Percentiles rank a stretch among this genome's conserved stretches.
These are phyloP conservation scores for Potamilus streckersoni DNA, from an alignment of 1,140 invertebrate species.

Conservation along the genomic window DNA sequence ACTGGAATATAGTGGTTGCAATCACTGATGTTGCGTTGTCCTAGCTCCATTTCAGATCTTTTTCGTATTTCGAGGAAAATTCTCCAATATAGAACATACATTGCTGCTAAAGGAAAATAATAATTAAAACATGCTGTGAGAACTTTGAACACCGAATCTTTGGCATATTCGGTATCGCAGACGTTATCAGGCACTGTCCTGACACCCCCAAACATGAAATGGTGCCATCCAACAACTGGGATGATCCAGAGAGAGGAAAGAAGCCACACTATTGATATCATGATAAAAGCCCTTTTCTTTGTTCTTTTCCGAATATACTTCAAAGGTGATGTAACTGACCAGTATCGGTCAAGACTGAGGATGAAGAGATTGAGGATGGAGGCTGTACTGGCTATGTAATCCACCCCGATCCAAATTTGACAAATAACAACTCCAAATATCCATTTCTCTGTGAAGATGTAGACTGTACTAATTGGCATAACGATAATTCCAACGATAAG, in stretches of 20 bases:
- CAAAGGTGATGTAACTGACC: conserved; percentile 74
- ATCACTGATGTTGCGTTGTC: conserved; percentile 36
- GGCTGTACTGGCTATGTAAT: conserved; percentile 76
- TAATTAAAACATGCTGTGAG: conserved; percentile 73
- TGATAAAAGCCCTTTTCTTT: conserved; percentile 70
- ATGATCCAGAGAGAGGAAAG: conserved; percentile 71
- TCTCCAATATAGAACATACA: conserved; percentile 72
- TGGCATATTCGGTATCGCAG: conserved; percentile 73
- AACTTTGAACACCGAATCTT: conserved; percentile 70
- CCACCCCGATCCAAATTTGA: conserved; percentile 69
- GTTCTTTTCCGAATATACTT: conserved; percentile 74
- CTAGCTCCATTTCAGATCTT: conserved; percentile 68
- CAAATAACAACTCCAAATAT: conserved; percentile 72
- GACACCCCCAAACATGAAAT: conserved; percentile 60
- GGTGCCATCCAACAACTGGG: conserved; percentile 71
- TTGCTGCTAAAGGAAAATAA: conserved; percentile 72
- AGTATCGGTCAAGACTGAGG: conserved; percentile 67
- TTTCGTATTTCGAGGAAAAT: conserved; percentile 72
- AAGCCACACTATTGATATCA: conserved; percentile 72
- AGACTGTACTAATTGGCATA: conserved; percentile 76
- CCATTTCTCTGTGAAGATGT: conserved; percentile 75
- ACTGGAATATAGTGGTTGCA: conserved; percentile 8
- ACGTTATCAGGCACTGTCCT: conserved; percentile 61
- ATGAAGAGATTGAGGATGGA: conserved; percentile 76
- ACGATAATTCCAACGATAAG: conserved; percentile 75